Base-by-base conservation (phyloP, 2,888 invertebrate genomes). In the Sericinus montela region DNA sequence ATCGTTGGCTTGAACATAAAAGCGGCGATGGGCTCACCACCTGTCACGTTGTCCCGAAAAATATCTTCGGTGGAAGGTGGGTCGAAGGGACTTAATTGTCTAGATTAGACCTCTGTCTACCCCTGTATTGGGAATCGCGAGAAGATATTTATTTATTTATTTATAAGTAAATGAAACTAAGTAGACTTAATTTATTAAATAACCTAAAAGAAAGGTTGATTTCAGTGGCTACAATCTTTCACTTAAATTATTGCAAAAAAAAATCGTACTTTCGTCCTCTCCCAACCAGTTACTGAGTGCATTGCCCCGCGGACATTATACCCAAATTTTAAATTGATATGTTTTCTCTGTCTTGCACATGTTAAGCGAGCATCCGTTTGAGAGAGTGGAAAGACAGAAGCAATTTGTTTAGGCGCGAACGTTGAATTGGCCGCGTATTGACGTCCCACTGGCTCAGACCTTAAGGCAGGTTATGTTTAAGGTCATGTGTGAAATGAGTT, bases 241-340 rank as follows among this genome's bases (percentile, higher is more conserved):
- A 76, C 74, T 80, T 75, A 69, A 76, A 73, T 76, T 66, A 70
- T 72, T 74, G 58, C 62, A 57, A 62, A 75, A 78, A 25, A 79
- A 82, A 80, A 77, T 77, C 71, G 85, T 86, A 85, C 86, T 85
- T 86, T 86, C 82, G 85, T 80, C 87, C 86, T 86, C 72, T 80
- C 80, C 65, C 72, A 79, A 82, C 85, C 82, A 80, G 85, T 83
- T 79, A 68, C 58, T 55, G 78, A 74, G 87, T 84, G 76, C 87
- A 77, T 77, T 85, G 87, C 82, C 83, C 86, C 67, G 67, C 57
- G 66, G 65, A 68, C 66, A 73, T 73, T 78, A 76, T 73, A 73
- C 75, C 77, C 60, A 87, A 82, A 81, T 80, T 78, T 80, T 64
- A 79, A 80, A 80, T 78, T 75, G 68, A 67, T 74, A 65, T 57